Percentiles rank a stretch among this genome's conserved stretches.
These are phyloP conservation scores for Cotesia glomerata DNA, from an alignment of 1,140 invertebrate genomes.

Conservation along the genomic window DNA sequence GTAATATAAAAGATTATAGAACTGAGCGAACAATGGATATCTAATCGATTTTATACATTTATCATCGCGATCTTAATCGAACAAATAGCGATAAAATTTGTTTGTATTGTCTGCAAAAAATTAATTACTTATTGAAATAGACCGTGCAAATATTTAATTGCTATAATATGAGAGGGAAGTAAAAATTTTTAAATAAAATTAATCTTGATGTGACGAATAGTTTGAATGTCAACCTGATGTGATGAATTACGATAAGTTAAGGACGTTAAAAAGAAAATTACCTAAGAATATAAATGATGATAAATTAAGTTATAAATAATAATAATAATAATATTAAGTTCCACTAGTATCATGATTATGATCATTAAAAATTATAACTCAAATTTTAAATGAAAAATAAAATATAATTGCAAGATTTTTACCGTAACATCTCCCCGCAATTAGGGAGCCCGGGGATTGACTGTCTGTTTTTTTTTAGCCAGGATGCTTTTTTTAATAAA, in stretches of 20 bases:
- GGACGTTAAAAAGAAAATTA: not conserved
- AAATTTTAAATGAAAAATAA: no score
- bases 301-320: not conserved
- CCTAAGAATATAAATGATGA: not conserved
- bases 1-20: no score
- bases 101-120: no score
- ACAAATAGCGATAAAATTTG: no score
- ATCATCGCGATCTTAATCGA: no score
- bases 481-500: not conserved
- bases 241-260: not conserved
- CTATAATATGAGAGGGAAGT: no score
- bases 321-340: not conserved
- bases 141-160: no score
- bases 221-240: not conserved
- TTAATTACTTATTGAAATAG: no score
- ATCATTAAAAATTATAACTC: no score
- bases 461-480: not conserved
- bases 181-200: not conserved
- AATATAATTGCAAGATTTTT: not conserved
- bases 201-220: not conserved
- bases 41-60: no score
- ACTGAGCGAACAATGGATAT: no score
- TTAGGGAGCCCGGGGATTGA: constrained; percentile 1
- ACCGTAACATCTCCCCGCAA: constrained; percentile 1
- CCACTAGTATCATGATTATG: not conserved